Base-by-base conservation (phyloP, 2,888 invertebrate genomes). In the Eubasilissa splendida region DNA sequence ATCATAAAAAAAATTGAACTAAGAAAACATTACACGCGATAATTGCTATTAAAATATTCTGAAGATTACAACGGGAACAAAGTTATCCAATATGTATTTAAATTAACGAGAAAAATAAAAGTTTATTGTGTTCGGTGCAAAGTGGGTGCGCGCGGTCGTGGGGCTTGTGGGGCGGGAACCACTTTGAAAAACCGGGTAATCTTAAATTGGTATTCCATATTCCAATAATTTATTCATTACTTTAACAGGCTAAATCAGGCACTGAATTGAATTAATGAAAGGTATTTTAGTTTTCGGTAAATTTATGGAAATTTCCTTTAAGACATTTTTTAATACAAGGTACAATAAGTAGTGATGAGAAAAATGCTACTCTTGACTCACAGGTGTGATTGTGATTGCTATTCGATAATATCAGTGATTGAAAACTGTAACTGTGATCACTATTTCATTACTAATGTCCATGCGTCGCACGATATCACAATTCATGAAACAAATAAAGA, bases 21-120 rank as follows among this genome's bases (percentile, higher is more conserved):
- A 42, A 42, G 42, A 42, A 42, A 42, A 42, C 42, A 58, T 58
- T 58, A 9, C 58, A n/a, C 9, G 4, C 58, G n/a, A n/a, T n/a
- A 58, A 11, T n/a, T 71, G 53, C 71, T 53, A 71, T 54, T 22
- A 70, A 14, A 50, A 52, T 71, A 22, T 56, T 53, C 68, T n/a
- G 14, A 31, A 65, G 63, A 22, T 63, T 52, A 76, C 33, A n/a
- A 11, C n/a, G 10, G 12, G 22, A 76, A 76, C 63, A 63, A 63
- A 76, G 76, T 65, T 76, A 63, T 63, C 53, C 71, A 71, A 71
- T 71, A 71, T 71, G 54, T 71, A 71, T 76, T 76, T 65, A 76
- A 65, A 76, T 65, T 22, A 52, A 53, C 75, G 14, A 76, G 65
- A 76, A 76, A 65, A 76, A 65, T 63, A 76, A 63, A 76, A 53